Evolutionary conservation across 2,113 vertebrate genomes (phyloP).

Genomic region (Chaetorhynchus papuensis): DNA sequence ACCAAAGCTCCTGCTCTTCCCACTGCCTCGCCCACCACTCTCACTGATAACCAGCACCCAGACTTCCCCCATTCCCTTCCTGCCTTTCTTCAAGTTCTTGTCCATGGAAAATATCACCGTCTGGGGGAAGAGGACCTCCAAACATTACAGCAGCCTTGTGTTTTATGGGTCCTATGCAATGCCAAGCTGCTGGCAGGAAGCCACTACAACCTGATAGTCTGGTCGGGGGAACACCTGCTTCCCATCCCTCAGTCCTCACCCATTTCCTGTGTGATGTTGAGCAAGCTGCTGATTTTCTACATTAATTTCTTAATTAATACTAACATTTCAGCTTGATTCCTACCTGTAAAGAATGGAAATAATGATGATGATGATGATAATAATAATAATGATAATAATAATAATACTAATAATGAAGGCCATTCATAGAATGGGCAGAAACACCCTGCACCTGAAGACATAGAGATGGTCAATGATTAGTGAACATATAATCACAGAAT

Average conservation of each 20-base stretch:
- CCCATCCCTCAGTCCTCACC: background rate
- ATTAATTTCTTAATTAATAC: background rate
- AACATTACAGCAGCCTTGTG: background rate
- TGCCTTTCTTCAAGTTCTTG: background rate
- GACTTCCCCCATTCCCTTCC: background rate
- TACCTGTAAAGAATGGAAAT: background rate
- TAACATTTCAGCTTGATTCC: background rate
- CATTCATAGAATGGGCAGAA: background rate
- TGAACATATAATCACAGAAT: background rate
- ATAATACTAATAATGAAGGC: background rate
- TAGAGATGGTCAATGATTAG: background rate
- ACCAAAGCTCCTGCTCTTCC: background rate
- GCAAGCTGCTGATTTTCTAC: background rate
- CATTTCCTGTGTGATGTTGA: background rate
- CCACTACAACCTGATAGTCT: fast-evolving
- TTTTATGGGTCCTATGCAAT: background rate
- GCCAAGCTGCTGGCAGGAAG: background rate
- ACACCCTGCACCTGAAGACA: background rate
- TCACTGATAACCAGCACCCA: background rate
- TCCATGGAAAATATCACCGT: background rate
- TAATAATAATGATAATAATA: background rate
- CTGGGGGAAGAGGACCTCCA: background rate
- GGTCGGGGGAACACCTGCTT: background rate
- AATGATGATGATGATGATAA: background rate
- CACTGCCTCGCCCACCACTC: fast-evolving